phyloP scores from a whole-genome alignment of 2,113 vertebrate species.

The Podarcis cretensis region DNA sequence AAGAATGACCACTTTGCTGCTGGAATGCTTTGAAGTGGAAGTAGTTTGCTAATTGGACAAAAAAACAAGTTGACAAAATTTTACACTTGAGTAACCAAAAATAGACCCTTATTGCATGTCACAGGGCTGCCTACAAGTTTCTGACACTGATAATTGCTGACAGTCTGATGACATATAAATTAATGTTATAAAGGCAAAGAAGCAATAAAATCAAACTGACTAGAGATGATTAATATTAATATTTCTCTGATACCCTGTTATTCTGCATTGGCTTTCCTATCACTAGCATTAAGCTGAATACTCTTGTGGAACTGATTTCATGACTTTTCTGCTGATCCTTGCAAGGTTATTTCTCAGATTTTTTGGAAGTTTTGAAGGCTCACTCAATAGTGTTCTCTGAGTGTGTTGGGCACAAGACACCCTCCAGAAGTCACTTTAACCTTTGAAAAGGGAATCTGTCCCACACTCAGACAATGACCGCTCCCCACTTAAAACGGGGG shows the following conservation, averaged over 20 bases:
- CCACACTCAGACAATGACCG: not conserved
- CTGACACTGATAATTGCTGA: not conserved
- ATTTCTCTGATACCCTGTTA: constrained; percentile 4
- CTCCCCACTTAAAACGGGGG: too few species aligned
- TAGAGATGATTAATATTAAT: constrained; percentile 7
- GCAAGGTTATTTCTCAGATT: not conserved
- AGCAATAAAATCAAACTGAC: constrained; percentile 24
- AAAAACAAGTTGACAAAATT: constrained; percentile 23
- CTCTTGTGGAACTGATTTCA: not conserved
- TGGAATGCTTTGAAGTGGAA: constrained; percentile 14
- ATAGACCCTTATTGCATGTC: constrained; percentile 3
- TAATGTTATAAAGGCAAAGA: constrained; percentile 18
- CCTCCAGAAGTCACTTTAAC: not conserved
- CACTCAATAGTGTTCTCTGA: not conserved
- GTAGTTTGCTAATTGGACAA: constrained; percentile 5
- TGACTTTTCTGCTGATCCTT: not conserved
- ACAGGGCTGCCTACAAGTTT: constrained; percentile 7
- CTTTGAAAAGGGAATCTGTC: not conserved
- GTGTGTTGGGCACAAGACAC: not conserved
- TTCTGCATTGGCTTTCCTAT: constrained; percentile 14
- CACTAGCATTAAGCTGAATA: not conserved
- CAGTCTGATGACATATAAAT: not conserved
- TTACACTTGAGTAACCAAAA: constrained; percentile 15
- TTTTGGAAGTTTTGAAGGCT: not conserved
- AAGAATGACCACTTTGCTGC: not conserved